These are phyloP conservation scores for Mimachlamys varia DNA, from an alignment of 2,888 invertebrate species.

Conservation along the genomic window DNA sequence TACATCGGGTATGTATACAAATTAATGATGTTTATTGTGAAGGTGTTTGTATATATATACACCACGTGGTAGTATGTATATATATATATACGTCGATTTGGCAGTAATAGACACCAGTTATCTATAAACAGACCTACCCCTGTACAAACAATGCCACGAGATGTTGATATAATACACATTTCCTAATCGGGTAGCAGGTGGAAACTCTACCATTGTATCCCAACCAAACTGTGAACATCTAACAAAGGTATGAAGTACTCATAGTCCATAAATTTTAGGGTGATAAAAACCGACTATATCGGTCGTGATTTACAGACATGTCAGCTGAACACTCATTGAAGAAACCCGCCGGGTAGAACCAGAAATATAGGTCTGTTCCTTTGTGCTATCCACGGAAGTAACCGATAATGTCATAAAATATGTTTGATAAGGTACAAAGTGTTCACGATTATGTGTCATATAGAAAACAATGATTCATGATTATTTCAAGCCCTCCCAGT, in stretches of 20 bases:
- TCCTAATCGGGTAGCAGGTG: neutral
- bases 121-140: slow-evolving; percentile 2
- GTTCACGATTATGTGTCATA: neutral
- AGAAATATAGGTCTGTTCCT: neutral
- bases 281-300: neutral
- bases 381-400: neutral
- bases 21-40: slow-evolving; percentile 24
- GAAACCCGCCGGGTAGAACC: neutral
- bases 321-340: neutral
- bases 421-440: neutral
- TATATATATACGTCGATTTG: neutral
- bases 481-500: neutral
- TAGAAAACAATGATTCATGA: neutral
- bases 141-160: neutral
- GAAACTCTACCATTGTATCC: neutral
- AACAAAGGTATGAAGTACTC: neutral
- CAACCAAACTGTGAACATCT: neutral
- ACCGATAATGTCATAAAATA: neutral
- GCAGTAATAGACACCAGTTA: neutral
- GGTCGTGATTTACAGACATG: neutral
- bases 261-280: neutral
- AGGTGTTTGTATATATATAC: slow-evolving; percentile 20
- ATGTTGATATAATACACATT: slow-evolving; percentile 15
- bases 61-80: neutral
- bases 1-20: slow-evolving; percentile 11